A percentile compares a stretch with the other conserved stretches of the same genome.
Conservation (phyloP, 2,888 invertebrate genomes). For the Proisotoma minuta region DNA sequence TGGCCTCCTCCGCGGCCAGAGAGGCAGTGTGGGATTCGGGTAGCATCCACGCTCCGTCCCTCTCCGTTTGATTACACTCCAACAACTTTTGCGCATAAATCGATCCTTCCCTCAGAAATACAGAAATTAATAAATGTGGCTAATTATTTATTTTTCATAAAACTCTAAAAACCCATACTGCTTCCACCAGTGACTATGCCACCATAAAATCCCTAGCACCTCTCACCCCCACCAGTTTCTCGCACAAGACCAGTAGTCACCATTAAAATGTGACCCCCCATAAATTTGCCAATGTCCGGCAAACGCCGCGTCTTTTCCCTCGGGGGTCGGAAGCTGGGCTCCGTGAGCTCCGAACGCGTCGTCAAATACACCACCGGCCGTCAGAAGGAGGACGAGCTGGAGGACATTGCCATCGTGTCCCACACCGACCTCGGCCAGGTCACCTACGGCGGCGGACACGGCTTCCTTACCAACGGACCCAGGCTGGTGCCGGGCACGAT, state of each 20-base stretch:
- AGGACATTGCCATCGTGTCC: constrained; percentile 53
- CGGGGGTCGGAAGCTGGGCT: constrained; percentile 47
- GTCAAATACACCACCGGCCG: constrained; percentile 46
- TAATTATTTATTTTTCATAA: too few species aligned
- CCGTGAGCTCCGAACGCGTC: constrained; percentile 41
- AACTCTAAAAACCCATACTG: neutral
- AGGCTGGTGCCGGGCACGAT: constrained; percentile 51
- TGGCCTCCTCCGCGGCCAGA: too few species aligned
- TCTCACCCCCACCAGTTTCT: too few species aligned
- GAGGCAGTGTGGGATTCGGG: too few species aligned
- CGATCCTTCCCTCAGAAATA: too few species aligned
- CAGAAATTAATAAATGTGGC: too few species aligned
- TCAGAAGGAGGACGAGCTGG: constrained; percentile 50
- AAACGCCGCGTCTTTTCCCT: constrained; percentile 47
- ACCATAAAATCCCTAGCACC: neutral
- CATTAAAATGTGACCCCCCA: too few species aligned
- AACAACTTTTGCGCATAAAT: too few species aligned
- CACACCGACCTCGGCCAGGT: constrained; percentile 49
- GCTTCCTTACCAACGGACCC: constrained; percentile 53
- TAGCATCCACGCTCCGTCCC: too few species aligned
- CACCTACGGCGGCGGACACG: constrained; percentile 50
- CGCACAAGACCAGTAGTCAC: too few species aligned
- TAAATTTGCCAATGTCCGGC: constrained; percentile 39
- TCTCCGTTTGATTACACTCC: too few species aligned
- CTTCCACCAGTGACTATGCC: constrained; percentile 4